Evolutionary conservation across 2,888 invertebrate genomes (phyloP).

Genomic region (Dryadula phaetusa): DNA sequence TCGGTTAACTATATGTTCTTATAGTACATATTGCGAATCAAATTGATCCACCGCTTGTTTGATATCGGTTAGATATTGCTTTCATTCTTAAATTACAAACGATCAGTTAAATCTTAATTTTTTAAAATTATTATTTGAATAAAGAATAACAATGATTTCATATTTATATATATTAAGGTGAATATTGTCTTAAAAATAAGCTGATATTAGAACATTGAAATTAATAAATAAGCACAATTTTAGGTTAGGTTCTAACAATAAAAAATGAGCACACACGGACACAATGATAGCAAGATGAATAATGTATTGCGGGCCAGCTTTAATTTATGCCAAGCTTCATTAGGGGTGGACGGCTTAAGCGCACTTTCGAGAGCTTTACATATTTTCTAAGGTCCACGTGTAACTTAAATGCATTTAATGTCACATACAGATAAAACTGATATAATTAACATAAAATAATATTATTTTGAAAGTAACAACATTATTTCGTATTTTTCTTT

Average conservation of each 20-base stretch:
- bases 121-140: neutral
- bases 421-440: neutral
- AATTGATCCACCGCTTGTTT: slow-evolving; percentile 5
- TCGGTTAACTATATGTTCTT: slow-evolving; percentile 19
- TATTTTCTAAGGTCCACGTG: neutral
- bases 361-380: slow-evolving; percentile 1
- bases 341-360: slow-evolving; percentile 16
- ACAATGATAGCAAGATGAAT: slow-evolving; percentile 16
- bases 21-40: slow-evolving; percentile 21
- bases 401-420: slow-evolving; percentile 2
- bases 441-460: neutral
- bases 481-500: too few relatives aligned
- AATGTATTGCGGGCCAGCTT: slow-evolving; percentile 32
- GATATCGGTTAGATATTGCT: slow-evolving; percentile 4
- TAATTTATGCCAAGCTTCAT: slow-evolving; percentile 31
- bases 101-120: neutral
- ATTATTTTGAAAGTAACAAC: neutral
- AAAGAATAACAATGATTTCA: neutral
- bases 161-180: too few relatives aligned
- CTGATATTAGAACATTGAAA: neutral
- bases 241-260: neutral
- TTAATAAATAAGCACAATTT: neutral
- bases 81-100: neutral
- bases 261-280: slow-evolving; percentile 2
- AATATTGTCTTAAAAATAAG: neutral